phyloP scores from a whole-genome alignment of 2,888 invertebrate genomes.

The Frankliniella intonsa region DNA sequence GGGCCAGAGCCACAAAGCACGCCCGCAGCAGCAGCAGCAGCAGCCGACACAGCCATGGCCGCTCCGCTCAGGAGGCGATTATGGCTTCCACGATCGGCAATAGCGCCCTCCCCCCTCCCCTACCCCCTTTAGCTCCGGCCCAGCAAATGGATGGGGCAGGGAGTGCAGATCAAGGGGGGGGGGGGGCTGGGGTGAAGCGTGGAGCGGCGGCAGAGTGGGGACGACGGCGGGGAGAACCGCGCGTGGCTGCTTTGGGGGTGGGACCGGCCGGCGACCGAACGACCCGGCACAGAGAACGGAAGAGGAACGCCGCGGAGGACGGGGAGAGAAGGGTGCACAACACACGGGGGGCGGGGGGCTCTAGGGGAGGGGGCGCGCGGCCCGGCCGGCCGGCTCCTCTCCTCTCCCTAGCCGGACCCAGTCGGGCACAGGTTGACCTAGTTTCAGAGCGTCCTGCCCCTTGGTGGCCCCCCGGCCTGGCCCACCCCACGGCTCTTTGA shows the following conservation, averaged over 20 bases:
- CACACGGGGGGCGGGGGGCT: background rate
- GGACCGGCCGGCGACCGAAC: constrained; percentile 18
- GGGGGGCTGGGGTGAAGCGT: background rate
- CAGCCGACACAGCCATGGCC: background rate
- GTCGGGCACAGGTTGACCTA: constrained; percentile 24
- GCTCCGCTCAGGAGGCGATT: background rate
- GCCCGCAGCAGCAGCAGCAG: background rate
- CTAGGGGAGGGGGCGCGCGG: background rate
- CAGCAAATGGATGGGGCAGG: background rate
- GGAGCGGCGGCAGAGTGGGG: background rate
- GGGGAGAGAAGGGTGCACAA: background rate
- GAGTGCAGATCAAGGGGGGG: background rate
- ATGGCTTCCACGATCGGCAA: background rate
- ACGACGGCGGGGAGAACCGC: background rate
- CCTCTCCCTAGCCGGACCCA: background rate
- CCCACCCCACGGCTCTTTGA: background rate
- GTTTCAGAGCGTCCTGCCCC: background rate
- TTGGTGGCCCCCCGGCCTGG: background rate
- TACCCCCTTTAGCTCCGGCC: background rate
- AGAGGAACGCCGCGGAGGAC: background rate
- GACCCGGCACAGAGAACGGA: constrained; percentile 5
- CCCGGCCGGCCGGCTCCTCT: background rate
- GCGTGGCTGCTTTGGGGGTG: constrained; percentile 17
- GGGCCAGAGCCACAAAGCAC: background rate
- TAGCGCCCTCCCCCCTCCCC: background rate